A percentile compares a stretch with the other conserved stretches of the same genome.
These are phyloP conservation scores for Empis livida DNA, from an alignment of 2,888 invertebrate genomes.

Conservation along the genomic window DNA sequence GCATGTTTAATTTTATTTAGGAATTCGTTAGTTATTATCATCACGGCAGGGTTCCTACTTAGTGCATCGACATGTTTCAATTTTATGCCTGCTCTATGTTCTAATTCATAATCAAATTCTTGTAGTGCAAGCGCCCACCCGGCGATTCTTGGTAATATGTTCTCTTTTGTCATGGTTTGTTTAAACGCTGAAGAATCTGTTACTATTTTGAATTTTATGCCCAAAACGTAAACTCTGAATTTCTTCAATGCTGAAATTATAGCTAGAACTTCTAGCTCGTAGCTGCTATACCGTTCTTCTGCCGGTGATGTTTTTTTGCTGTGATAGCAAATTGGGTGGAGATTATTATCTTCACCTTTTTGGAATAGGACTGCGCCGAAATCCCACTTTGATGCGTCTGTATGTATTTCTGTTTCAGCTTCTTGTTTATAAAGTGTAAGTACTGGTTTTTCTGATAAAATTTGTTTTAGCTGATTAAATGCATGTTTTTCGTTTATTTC, in stretches of 20 bases:
- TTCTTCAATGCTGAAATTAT: constrained; percentile 3
- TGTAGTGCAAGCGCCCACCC: constrained; percentile 15
- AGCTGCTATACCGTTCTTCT: constrained; percentile 18
- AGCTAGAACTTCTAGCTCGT: constrained; percentile 13
- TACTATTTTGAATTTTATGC: constrained; percentile 18
- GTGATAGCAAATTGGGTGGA: constrained; percentile 1
- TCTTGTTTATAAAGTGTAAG: constrained; percentile 1
- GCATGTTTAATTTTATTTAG: not conserved
- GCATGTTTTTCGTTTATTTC: not conserved
- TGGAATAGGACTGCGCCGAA: constrained; percentile 6
- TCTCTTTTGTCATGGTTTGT: constrained; percentile 16
- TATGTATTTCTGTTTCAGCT: constrained; percentile 6
- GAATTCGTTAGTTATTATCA: not conserved
- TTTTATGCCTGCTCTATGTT: constrained; percentile 12
- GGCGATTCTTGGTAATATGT: constrained; percentile 12
- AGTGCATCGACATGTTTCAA: constrained; percentile 13
- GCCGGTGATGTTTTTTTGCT: constrained; percentile 7
- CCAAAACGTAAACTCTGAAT: constrained; percentile 19
- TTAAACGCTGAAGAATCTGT: constrained; percentile 21
- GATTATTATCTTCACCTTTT: not conserved
- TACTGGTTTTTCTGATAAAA: not conserved
- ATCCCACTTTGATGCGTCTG: constrained; percentile 5
- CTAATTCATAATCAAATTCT: constrained; percentile 14
- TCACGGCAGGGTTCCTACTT: constrained; percentile 4
- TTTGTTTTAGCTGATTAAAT: not conserved